Percentiles rank a stretch among this genome's conserved stretches.
Conservation (phyloP, 2,797 vertebrate species). For the Urophycis tenuis region DNA sequence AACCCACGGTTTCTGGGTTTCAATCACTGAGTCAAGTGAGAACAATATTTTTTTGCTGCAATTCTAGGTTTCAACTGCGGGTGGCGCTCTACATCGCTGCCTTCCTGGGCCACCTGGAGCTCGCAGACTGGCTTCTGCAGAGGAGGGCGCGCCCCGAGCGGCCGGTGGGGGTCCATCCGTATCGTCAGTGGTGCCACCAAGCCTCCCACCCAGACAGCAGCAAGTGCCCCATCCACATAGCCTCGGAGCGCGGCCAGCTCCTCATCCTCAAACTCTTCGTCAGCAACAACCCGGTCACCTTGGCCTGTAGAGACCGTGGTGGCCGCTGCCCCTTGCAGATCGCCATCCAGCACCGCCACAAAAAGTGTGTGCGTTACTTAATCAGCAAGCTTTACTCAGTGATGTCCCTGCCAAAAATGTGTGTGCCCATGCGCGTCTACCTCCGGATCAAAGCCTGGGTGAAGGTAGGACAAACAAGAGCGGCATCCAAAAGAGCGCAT, state of each 20-base stretch:
- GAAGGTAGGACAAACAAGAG: conserved; percentile 49
- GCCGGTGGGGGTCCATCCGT: conserved; percentile 67
- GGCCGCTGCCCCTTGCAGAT: conserved; percentile 64
- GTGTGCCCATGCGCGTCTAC: conserved; percentile 65
- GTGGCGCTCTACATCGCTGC: conserved; percentile 75
- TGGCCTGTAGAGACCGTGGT: conserved; percentile 58
- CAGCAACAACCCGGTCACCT: conserved; percentile 53
- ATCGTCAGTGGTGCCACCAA: conserved; percentile 69
- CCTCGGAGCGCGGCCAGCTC: conserved; percentile 66
- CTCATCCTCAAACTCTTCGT: conserved; percentile 72
- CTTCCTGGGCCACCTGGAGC: conserved; percentile 63
- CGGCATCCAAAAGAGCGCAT: conserved; percentile 22
- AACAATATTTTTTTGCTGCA: conserved; percentile 6
- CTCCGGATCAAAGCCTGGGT: conserved; percentile 70
- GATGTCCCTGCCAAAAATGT: conserved; percentile 56
- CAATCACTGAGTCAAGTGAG: background rate
- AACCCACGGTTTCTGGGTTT: background rate
- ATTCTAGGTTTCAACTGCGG: conserved; percentile 69
- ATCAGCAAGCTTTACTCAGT: conserved; percentile 66
- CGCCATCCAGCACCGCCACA: conserved; percentile 55
- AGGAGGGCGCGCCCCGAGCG: conserved; percentile 56
- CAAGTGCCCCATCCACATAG: conserved; percentile 69
- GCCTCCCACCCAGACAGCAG: conserved; percentile 61
- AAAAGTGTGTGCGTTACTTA: conserved; percentile 65
- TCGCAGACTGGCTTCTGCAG: conserved; percentile 69